Evolutionary conservation across 1,140 invertebrate genomes (phyloP).

Genomic region (Yoshiicerus persimilis): DNA sequence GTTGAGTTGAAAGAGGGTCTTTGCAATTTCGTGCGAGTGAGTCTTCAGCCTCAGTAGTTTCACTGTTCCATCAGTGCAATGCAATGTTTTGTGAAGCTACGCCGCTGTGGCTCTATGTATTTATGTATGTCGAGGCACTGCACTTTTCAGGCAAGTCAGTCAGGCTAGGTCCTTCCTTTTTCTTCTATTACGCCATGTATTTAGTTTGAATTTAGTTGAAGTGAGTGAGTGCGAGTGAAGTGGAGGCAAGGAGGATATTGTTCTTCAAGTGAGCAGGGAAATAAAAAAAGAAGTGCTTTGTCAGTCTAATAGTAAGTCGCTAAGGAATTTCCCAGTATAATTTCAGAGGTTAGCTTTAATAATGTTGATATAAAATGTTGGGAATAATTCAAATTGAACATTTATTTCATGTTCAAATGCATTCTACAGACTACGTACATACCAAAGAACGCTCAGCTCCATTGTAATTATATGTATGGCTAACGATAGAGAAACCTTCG

Average conservation of each 20-base stretch:
- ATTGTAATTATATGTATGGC: background rate
- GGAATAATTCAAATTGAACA: background rate
- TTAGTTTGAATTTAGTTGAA: background rate
- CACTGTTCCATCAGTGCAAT: background rate
- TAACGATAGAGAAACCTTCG: background rate
- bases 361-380: constrained; percentile 1
- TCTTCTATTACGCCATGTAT: background rate
- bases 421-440: background rate
- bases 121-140: background rate
- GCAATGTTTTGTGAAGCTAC: background rate
- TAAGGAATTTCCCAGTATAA: background rate
- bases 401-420: background rate
- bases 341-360: constrained; percentile 4
- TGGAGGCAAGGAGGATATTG: background rate
- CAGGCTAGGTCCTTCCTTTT: background rate
- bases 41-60: background rate
- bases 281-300: background rate
- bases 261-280: background rate
- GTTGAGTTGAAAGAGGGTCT: background rate
- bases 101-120: no score
- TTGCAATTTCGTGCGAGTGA: background rate
- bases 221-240: background rate
- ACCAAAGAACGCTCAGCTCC: background rate
- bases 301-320: background rate
- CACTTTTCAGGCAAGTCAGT: no score